Conservation (phyloP, 2,888 invertebrate genomes). For the Ceratothoa steindachneri region DNA sequence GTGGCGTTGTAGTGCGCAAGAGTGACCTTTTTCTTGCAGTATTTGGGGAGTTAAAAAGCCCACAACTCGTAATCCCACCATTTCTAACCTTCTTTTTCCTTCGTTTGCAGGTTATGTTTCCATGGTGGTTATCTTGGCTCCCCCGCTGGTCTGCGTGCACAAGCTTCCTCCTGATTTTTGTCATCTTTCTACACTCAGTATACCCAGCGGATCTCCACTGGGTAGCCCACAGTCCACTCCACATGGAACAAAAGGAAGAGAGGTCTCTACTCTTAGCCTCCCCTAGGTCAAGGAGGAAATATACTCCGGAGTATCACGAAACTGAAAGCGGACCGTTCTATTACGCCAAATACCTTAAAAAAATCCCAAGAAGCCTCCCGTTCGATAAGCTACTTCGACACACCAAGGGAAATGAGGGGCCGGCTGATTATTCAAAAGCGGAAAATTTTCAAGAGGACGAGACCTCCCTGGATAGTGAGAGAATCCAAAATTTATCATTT, state of each 20-base stretch:
- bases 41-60: too few relatives aligned
- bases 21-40: too few relatives aligned
- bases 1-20: too few relatives aligned
- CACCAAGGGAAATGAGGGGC: background rate
- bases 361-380: background rate
- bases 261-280: background rate
- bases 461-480: background rate
- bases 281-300: background rate
- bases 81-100: background rate
- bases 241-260: background rate
- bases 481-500: too few relatives aligned
- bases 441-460: constrained; percentile 1
- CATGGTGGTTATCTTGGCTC: background rate
- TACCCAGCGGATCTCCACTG: background rate
- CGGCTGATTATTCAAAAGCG: background rate
- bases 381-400: background rate
- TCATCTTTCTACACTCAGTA: background rate
- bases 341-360: background rate
- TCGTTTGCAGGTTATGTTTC: background rate
- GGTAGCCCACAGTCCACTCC: background rate
- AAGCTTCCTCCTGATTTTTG: background rate
- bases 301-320: background rate
- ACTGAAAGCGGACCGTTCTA: background rate
- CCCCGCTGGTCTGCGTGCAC: background rate
- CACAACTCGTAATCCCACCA: too few relatives aligned